Evolutionary conservation across 1,140 invertebrate genomes (phyloP).

Genomic region (Cyphomyrmex costatus): DNA sequence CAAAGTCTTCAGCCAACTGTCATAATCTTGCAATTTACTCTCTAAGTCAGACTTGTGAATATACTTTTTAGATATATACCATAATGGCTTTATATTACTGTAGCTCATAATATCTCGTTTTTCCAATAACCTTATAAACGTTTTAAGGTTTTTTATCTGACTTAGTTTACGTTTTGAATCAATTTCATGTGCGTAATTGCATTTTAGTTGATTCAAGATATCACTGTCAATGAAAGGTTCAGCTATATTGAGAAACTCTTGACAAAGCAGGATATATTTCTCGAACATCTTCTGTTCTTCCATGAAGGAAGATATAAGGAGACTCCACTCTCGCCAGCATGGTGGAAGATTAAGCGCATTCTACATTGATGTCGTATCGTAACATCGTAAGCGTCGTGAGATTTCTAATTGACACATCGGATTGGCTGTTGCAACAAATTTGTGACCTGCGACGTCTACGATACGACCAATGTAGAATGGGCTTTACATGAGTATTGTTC

Average conservation of each 20-base stretch:
- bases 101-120: conserved; percentile 76
- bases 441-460: too few species aligned
- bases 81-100: conserved; percentile 74
- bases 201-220: conserved; percentile 73
- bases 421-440: too few species aligned
- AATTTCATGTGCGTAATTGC: conserved; percentile 70
- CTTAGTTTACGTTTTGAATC: conserved; percentile 75
- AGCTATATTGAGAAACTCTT: conserved; percentile 47
- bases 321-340: too few species aligned
- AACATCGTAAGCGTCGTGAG: too few species aligned
- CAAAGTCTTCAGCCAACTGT: conserved; percentile 56
- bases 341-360: too few species aligned
- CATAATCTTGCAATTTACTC: conserved; percentile 72
- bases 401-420: too few species aligned
- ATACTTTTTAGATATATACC: conserved; percentile 72
- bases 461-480: too few species aligned
- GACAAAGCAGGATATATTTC: conserved; percentile 27
- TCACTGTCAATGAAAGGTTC: neutral
- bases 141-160: conserved; percentile 73
- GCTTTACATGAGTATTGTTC: too few species aligned
- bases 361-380: too few species aligned
- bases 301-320: too few species aligned
- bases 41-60: conserved; percentile 66
- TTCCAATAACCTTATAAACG: conserved; percentile 79
- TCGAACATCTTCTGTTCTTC: neutral